These are phyloP conservation scores for Pycnonotus jocosus DNA, from an alignment of 2,113 vertebrate genomes.

Conservation along the genomic window DNA sequence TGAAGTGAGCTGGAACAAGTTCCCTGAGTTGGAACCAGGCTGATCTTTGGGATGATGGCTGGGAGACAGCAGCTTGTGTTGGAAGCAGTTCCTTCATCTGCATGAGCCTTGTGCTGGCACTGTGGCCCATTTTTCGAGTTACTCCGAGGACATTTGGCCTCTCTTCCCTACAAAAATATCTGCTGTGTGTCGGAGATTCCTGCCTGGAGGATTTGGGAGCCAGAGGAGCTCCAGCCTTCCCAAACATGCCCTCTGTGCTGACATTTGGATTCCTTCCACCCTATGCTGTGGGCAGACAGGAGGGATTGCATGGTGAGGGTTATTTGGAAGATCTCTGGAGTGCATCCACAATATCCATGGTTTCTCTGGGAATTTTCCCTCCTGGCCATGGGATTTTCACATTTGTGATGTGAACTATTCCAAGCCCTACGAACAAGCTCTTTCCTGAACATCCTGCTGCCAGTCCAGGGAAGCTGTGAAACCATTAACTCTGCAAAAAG, in stretches of 20 bases:
- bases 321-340: not conserved
- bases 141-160: not conserved
- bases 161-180: not conserved
- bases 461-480: not conserved
- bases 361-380: not conserved
- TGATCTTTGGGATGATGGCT: not conserved
- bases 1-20: not conserved
- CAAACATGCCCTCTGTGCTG: not conserved
- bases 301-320: not conserved
- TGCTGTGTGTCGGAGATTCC: not conserved
- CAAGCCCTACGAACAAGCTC: not conserved
- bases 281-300: not conserved
- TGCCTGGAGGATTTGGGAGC: not conserved
- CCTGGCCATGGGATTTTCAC: not conserved
- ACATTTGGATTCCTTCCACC: not conserved
- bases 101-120: not conserved
- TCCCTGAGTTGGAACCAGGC: accelerated
- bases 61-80: not conserved
- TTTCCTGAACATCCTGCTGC: not conserved
- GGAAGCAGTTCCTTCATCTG: not conserved
- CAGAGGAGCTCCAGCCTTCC: not conserved
- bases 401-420: not conserved
- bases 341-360: accelerated
- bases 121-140: not conserved
- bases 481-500: not conserved